Percentiles rank a stretch among this genome's conserved stretches.
phyloP scores from a whole-genome alignment of 1,140 invertebrate genomes.

The Venturia canescens region DNA sequence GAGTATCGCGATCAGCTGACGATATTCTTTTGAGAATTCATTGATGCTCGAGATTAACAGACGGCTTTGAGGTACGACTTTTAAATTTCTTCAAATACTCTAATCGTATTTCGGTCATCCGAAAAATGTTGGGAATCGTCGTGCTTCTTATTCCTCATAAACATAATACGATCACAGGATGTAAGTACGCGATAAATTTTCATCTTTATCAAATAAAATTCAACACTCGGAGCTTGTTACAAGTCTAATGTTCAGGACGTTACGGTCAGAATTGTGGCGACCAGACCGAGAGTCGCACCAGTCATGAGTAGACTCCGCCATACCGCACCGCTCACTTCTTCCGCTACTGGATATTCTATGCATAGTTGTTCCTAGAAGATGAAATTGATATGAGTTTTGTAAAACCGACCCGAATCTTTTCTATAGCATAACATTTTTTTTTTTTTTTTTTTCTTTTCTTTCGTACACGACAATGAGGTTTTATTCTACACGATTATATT shows the following conservation, averaged over 20 bases:
- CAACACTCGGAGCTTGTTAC: slow-evolving; percentile 33
- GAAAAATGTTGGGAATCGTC: not conserved
- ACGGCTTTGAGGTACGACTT: not conserved
- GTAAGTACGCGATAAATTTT: slow-evolving; percentile 69
- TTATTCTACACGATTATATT: no score
- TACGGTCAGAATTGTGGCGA: slow-evolving; percentile 76
- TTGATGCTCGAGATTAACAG: slow-evolving; percentile 4
- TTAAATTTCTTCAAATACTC: slow-evolving; percentile 3
- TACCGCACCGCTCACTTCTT: slow-evolving; percentile 78
- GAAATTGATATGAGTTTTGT: slow-evolving; percentile 14
- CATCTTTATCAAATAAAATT: slow-evolving; percentile 36
- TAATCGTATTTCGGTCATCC: not conserved
- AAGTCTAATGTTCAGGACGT: slow-evolving; percentile 65
- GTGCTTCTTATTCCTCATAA: slow-evolving; percentile 39
- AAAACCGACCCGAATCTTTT: no score
- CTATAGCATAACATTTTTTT: no score
- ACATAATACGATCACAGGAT: slow-evolving; percentile 65
- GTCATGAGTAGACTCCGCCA: slow-evolving; percentile 80
- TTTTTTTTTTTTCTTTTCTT: not conserved
- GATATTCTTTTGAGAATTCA: slow-evolving; percentile 18
- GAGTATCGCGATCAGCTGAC: slow-evolving; percentile 1
- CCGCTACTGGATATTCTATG: slow-evolving; percentile 79
- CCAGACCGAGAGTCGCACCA: slow-evolving; percentile 78
- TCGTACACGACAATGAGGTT: no score
- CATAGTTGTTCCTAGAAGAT: slow-evolving; percentile 77